These are phyloP conservation scores for Ceraclea dissimilis DNA, from an alignment of 2,888 invertebrate species.

Conservation along the genomic window DNA sequence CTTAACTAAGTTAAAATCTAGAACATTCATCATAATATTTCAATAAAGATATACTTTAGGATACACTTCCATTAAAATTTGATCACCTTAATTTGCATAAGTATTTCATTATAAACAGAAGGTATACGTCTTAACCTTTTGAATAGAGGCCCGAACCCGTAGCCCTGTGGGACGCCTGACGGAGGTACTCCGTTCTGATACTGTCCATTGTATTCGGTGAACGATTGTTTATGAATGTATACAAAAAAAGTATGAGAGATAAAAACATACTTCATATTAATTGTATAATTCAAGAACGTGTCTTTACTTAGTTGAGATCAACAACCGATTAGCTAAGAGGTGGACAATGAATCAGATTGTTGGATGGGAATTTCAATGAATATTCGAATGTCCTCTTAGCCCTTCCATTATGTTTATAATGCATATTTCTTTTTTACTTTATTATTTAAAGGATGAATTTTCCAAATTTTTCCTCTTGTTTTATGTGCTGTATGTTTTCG, in stretches of 20 bases:
- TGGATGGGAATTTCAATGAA: too few relatives aligned
- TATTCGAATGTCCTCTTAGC: too few relatives aligned
- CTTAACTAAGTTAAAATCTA: too few relatives aligned
- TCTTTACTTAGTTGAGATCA: neutral
- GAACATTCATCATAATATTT: too few relatives aligned
- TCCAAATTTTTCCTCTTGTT: too few relatives aligned
- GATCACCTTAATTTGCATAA: neutral
- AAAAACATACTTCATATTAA: neutral
- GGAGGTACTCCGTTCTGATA: neutral
- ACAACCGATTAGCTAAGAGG: slow-evolving; percentile 1
- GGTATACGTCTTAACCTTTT: neutral
- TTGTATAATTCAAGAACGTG: neutral
- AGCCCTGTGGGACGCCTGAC: neutral
- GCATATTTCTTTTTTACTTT: too few relatives aligned
- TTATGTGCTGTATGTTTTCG: too few relatives aligned
- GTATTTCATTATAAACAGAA: slow-evolving; percentile 1
- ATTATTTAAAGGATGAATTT: too few relatives aligned
- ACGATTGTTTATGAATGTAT: slow-evolving; percentile 1
- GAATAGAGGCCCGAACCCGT: neutral
- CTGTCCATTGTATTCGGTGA: neutral
- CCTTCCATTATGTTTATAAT: too few relatives aligned
- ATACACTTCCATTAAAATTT: neutral
- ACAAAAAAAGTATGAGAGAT: too few relatives aligned
- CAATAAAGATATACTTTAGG: too few relatives aligned
- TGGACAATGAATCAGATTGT: neutral